Conservation (phyloP, 2,797 vertebrate species). For the Artibeus lituratus region DNA sequence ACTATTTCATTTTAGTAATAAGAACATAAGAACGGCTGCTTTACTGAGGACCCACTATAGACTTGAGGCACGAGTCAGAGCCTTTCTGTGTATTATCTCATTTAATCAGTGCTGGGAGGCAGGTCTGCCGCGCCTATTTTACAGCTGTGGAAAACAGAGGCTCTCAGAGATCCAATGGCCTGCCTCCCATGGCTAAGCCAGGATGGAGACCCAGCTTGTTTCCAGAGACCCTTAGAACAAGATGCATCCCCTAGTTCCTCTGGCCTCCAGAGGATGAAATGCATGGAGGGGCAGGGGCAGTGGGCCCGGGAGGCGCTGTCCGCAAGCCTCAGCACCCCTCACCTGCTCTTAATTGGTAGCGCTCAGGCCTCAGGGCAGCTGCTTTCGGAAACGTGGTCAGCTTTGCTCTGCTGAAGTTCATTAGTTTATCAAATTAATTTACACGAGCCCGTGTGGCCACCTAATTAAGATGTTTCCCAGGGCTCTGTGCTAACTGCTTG, state of each 20-base stretch:
- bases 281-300: background rate
- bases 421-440: slow-evolving; percentile 70
- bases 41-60: background rate
- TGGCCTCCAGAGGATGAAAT: background rate
- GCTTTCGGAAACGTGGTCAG: background rate
- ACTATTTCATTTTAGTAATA: background rate
- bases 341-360: background rate
- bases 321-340: background rate
- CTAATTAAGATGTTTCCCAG: slow-evolving; percentile 64
- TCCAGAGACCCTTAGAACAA: background rate
- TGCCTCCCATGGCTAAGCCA: background rate
- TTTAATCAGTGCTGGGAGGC: background rate
- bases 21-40: background rate
- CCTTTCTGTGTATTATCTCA: fast-evolving
- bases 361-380: background rate
- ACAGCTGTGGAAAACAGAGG: background rate
- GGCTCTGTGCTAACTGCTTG: slow-evolving; percentile 54
- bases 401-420: slow-evolving; percentile 49
- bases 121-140: background rate
- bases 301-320: fast-evolving
- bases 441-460: slow-evolving; percentile 34
- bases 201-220: background rate
- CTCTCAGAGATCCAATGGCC: background rate
- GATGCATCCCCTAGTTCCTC: background rate
- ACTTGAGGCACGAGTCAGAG: fast-evolving